Evolutionary conservation across 2,797 vertebrate species (phyloP), one percentile per base, ranked within the genome.

Genomic region (Bovichtus variegatus): DNA sequence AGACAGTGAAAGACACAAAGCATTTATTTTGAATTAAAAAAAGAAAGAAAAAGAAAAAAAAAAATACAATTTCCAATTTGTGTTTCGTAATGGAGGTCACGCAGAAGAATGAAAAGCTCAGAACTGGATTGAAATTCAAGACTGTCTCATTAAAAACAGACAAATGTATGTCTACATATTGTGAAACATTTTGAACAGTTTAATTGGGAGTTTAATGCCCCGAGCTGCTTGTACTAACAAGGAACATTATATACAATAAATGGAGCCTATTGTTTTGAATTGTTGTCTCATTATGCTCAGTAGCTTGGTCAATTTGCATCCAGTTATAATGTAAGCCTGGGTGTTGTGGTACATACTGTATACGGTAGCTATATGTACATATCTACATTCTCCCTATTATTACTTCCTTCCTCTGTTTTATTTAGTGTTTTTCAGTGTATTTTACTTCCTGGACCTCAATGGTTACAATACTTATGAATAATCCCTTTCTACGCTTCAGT

Each of bases 61-160:
- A 34, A 23, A 43, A 5, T 3, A 58, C 0, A 12, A 18, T 25
- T 70, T 78, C 19, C 40, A 44, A 27, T 59, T 55, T 68, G 19
- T 63, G 25, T 54, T 77, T 50, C 13, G 2, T 68, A 81, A 85
- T 74, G 38, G 77, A 86, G 75, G 76, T 76, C 76, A 21, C 1
- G 2, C 47, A 43, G 64, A 47, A 36, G 34, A 81, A 57, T 55
- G 64, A 67, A 29, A 40, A 68, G 54, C 41, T 85, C 68, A 44
- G 29, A 27, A 53, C 54, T 47, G 50, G 21, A 31, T 31, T 65
- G 49, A 40, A 79, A 67, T 63, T 76, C 54, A 49, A 44, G 62
- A 43, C 63, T 5, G 18, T 25, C 55, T 88, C 65, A 84, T 89
- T 84, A 71, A 66, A 72, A 77, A 54, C 62, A 59, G 57, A 81